Evolutionary conservation across 2,797 vertebrate species (phyloP).

Genomic region (Melopsittacus undulatus): DNA sequence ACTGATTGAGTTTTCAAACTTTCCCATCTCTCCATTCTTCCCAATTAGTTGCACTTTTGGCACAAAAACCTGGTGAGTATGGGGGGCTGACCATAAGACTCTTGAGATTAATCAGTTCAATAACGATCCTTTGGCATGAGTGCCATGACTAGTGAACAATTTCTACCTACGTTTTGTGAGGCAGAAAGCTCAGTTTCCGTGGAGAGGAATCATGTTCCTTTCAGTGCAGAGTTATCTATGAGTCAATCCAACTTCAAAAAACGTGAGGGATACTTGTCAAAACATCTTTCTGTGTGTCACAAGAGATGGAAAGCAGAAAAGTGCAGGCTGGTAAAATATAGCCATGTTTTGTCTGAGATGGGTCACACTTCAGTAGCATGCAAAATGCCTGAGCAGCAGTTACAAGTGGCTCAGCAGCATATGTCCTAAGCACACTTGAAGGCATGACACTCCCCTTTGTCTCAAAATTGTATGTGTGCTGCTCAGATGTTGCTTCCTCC

Average conservation of each 20-base stretch:
- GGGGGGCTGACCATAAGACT: neutral
- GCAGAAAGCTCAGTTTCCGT: neutral
- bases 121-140: rapidly evolving
- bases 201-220: neutral
- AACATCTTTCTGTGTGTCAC: neutral
- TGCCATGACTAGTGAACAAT: no score
- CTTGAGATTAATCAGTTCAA: neutral
- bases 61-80: neutral
- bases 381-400: neutral
- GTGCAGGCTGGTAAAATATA: neutral
- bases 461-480: neutral
- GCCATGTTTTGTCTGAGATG: neutral
- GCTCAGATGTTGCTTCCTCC: neutral
- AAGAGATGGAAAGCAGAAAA: neutral
- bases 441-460: neutral
- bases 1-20: neutral
- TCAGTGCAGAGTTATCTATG: neutral
- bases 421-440: neutral
- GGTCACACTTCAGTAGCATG: neutral
- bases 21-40: neutral
- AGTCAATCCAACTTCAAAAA: neutral
- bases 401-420: neutral
- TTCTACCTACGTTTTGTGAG: neutral
- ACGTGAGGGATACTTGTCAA: neutral
- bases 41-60: neutral